Evolutionary conservation across 2,888 invertebrate genomes (phyloP), one percentile per base, ranked within the genome.

Genomic region (Camptogramma bilineatum): DNA sequence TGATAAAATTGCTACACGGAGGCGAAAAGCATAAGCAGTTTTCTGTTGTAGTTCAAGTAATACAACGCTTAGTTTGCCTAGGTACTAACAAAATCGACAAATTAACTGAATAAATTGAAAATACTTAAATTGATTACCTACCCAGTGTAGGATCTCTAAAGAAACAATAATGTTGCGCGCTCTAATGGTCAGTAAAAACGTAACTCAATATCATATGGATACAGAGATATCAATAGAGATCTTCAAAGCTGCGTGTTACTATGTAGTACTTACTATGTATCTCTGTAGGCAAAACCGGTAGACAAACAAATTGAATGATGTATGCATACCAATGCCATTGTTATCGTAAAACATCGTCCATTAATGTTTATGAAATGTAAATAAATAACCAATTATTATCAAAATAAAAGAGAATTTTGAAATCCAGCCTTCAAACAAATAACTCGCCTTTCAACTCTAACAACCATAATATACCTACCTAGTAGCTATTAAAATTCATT

Each of bases 391-490:
- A 61, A 52, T 56, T 52, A 55, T 58, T 51, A 64, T 59, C 52
- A 50, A 55, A 64, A 62, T 62, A 55, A 64, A 67, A 64, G 53
- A 54, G 7, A 59, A 62, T 74, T 73, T 71, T 57, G 73, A 64
- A 71, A 74, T 53, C 42, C 59, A 73, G 68, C 73, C 74, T 74
- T 74, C 73, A 66, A 67, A 66, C 64, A 60, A 67, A 69, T 68
- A 66, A 59, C 60, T 62, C 63, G 61, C 69, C 68, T 73, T 74
- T 71, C 68, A 64, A 69, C 68, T 61, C 28, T 61, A 60, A 55
- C 60, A 61, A 52, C 60, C 42, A 66, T 63, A 42, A 31, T 28
- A n/a, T n/a, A n/a, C n/a, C n/a, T n/a, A n/a, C n/a, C n/a, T n/a
- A 55, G 34, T 24, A 59, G 61, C 59, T 63, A 71, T 69, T 65